Conservation (phyloP, 2,113 vertebrate species). For the Isichthys henryi region DNA sequence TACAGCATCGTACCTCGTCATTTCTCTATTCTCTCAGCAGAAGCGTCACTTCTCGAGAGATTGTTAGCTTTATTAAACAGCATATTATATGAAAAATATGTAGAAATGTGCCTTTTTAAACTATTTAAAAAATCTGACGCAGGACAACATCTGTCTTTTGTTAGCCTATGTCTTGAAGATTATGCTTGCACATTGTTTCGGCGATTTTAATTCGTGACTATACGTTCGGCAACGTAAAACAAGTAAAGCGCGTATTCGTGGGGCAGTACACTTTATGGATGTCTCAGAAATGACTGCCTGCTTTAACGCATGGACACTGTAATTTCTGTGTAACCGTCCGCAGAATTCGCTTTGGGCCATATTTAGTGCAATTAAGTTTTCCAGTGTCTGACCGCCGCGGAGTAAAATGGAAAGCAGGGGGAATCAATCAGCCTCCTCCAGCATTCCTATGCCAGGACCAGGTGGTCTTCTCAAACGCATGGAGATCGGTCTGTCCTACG, state of each 20-base stretch:
- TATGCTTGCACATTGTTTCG: background rate
- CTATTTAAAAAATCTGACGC: background rate
- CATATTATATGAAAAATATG: background rate
- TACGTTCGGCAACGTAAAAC: background rate
- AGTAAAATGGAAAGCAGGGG: slow-evolving; percentile 32
- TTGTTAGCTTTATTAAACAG: background rate
- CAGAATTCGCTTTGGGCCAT: slow-evolving; percentile 17
- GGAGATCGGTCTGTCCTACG: background rate
- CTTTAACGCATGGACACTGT: background rate
- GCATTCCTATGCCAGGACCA: slow-evolving; percentile 5
- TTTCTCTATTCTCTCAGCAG: background rate
- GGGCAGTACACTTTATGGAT: background rate
- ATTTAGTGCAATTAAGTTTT: slow-evolving; percentile 6
- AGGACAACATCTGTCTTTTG: background rate
- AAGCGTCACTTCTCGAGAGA: background rate
- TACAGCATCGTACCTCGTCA: background rate
- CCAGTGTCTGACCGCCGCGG: background rate
- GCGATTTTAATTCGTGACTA: background rate
- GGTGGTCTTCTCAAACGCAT: background rate
- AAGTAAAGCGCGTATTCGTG: background rate
- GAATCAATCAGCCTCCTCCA: slow-evolving; percentile 32
- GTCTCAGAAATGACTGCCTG: background rate
- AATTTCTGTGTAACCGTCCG: background rate
- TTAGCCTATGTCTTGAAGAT: background rate
- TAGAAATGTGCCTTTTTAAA: background rate